Evolutionary conservation across 2,113 vertebrate genomes (phyloP), one percentile per base, ranked within the genome.

Genomic region (Oncorhynchus tshawytscha): DNA sequence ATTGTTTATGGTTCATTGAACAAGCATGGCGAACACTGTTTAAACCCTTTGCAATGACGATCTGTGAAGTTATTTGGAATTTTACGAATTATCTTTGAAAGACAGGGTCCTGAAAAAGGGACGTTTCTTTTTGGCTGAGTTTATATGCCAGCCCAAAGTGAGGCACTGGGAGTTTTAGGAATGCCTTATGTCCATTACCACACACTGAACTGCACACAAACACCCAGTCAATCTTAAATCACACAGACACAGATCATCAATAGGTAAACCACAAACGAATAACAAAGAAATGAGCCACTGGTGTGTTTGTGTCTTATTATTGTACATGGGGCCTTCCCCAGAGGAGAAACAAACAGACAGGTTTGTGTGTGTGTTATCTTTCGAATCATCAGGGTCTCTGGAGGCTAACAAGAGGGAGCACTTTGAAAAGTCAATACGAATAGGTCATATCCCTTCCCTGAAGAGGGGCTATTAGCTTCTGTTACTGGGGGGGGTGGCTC

Each of bases 371-470:
- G 75, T 39, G 68, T 78, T 85, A 85, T 90, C 83, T 65, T 72
- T 82, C 39, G 34, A 77, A 89, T 88, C 84, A 84, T 74, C 65
- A 81, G 75, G 27, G 76, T 87, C 75, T 81, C 77, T 71, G 75
- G 75, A 67, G 8, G 24, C 82, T 78, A 82, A 89, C 77, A 87
- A 82, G 75, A 72, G 66, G 81, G 51, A 83, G 78, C 78, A 71
- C 79, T 87, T 86, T 45, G 39, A 45, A 45, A 45, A 45, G 39
- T 45, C 39, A 45, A 45, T 45, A 20, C 76, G 84, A 87, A 83
- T 83, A 75, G 84, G 65, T 80, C 74, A 76, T 80, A 84, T 86
- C 84, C 76, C 39, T 82, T 84, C 84, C 78, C 78, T 81, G 85
- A 85, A 88, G 84, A 85, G 76, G 67, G 78, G 62, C 59, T 60